Percentiles rank a stretch among this genome's conserved stretches.
Evolutionary conservation across 2,113 vertebrate genomes (phyloP).

Genomic region (Scopus umbretta): DNA sequence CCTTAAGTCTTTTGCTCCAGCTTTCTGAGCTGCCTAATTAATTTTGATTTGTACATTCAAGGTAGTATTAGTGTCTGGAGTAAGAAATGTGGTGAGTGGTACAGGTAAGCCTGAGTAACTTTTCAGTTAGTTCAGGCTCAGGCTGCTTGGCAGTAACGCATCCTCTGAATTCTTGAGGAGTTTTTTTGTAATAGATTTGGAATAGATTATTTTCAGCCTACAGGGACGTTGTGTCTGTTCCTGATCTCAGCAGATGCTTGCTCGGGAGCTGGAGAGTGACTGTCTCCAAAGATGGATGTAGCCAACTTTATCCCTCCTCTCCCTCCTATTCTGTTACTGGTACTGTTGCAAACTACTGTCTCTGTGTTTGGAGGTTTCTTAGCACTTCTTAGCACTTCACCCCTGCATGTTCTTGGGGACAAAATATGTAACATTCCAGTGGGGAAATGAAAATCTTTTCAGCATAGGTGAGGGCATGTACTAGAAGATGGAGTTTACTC

Average conservation of each 20-base stretch:
- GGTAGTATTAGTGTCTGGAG: not conserved
- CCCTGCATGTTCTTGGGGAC: not conserved
- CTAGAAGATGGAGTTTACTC: not conserved
- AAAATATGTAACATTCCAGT: not conserved
- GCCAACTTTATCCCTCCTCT: not conserved
- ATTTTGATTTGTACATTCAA: not conserved
- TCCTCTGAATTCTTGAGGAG: not conserved
- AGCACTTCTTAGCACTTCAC: not conserved
- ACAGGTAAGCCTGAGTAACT: not conserved
- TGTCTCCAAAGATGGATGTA: not conserved
- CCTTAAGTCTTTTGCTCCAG: not conserved
- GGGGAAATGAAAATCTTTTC: not conserved
- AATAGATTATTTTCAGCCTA: not conserved
- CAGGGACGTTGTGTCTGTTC: not conserved
- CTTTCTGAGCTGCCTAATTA: not conserved
- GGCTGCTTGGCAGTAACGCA: not conserved
- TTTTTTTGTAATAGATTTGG: not conserved
- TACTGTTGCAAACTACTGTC: not conserved
- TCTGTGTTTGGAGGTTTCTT: not conserved
- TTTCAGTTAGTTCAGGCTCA: not conserved
- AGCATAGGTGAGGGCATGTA: not conserved
- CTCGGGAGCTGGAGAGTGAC: not conserved
- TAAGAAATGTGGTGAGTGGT: not conserved
- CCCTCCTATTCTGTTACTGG: not conserved
- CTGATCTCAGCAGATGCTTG: not conserved